A percentile compares a stretch with the other conserved stretches of the same genome.
These are phyloP conservation scores for Dipodomys merriami DNA, from an alignment of 2,113 vertebrate species.

Conservation along the genomic window DNA sequence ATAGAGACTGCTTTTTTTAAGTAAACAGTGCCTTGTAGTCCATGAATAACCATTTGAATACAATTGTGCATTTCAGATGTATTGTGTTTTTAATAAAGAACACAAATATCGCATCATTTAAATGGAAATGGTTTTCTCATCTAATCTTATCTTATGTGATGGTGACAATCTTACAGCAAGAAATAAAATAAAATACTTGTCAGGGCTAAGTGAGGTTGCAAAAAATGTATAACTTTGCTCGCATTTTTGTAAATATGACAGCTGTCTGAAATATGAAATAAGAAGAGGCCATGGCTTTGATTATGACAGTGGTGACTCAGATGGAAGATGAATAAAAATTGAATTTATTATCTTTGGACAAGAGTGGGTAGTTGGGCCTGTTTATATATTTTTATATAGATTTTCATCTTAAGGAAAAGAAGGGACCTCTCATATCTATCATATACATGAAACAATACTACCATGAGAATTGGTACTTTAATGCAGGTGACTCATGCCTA, in stretches of 20 bases:
- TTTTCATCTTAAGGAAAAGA: neutral
- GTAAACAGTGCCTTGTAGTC: neutral
- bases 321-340: constrained; percentile 60
- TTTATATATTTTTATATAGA: constrained; percentile 35
- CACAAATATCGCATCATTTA: constrained; percentile 69
- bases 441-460: neutral
- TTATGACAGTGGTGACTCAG: constrained; percentile 57
- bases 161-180: constrained; percentile 43
- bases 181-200: constrained; percentile 62
- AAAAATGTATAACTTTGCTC: constrained; percentile 66
- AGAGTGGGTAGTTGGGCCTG: constrained; percentile 39
- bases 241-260: constrained; percentile 73
- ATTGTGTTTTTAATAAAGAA: constrained; percentile 74
- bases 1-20: constrained; percentile 59
- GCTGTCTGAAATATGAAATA: constrained; percentile 68
- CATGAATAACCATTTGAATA: constrained; percentile 68
- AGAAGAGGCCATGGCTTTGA: constrained; percentile 29
- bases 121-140: constrained; percentile 70
- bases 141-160: constrained; percentile 54
- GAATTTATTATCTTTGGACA: constrained; percentile 54
- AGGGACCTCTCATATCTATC: neutral
- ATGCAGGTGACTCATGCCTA: too few species aligned
- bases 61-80: constrained; percentile 47
- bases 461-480: too few species aligned
- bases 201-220: constrained; percentile 55